A percentile compares a stretch with the other conserved stretches of the same genome.
Conservation (phyloP, 2,888 invertebrate genomes). For the Zeuzera pyrina region DNA sequence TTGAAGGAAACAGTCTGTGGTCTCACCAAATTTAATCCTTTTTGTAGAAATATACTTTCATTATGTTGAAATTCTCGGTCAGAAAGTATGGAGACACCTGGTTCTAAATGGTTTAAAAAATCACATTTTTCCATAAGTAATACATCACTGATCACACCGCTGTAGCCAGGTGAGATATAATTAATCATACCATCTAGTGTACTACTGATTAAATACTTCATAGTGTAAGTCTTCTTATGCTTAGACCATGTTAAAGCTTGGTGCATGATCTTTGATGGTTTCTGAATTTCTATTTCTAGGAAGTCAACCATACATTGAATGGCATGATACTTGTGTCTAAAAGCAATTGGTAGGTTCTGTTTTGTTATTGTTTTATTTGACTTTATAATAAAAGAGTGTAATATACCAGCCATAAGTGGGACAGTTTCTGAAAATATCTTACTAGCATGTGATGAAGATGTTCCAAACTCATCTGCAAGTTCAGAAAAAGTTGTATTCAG, state of each 20-base stretch:
- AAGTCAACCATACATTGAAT: slow-evolving; percentile 23
- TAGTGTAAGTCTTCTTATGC: slow-evolving; percentile 12
- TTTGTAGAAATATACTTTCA: neutral
- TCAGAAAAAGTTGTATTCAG: slow-evolving; percentile 6
- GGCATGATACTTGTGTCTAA: slow-evolving; percentile 14
- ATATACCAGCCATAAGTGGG: slow-evolving; percentile 4
- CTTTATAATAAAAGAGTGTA: slow-evolving; percentile 1
- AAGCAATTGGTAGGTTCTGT: slow-evolving; percentile 15
- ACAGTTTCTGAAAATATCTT: slow-evolving; percentile 9
- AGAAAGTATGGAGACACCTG: neutral
- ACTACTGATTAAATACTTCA: slow-evolving; percentile 7
- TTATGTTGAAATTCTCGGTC: slow-evolving; percentile 4
- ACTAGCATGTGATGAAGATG: slow-evolving; percentile 1
- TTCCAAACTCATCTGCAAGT: slow-evolving; percentile 2
- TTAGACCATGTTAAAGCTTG: slow-evolving; percentile 26
- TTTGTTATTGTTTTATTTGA: slow-evolving; percentile 6
- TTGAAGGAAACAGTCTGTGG: slow-evolving; percentile 6
- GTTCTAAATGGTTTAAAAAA: slow-evolving; percentile 3
- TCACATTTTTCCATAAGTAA: slow-evolving; percentile 1
- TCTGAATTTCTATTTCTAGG: slow-evolving; percentile 25
- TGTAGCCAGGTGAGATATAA: slow-evolving; percentile 2
- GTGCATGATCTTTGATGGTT: slow-evolving; percentile 17
- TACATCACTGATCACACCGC: slow-evolving; percentile 1
- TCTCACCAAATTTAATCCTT: neutral
- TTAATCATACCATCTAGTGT: slow-evolving; percentile 6